Base-by-base conservation (phyloP, 30 jellyfish, hydroid and myxozoan genomes). In the Catostylus mosaicus region DNA sequence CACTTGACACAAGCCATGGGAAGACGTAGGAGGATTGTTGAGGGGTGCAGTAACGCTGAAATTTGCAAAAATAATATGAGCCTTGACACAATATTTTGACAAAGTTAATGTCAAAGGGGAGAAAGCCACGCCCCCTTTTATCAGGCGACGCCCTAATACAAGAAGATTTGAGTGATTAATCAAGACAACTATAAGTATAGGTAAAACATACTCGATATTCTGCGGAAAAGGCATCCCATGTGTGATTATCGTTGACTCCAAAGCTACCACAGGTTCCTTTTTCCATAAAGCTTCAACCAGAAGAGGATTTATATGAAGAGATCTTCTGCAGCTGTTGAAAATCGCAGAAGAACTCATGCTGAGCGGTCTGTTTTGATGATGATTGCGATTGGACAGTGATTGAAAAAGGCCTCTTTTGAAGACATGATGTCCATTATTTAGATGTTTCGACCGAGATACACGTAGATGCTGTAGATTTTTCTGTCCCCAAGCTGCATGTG, bases 211-310 rank as follows among this genome's bases (percentile, higher is more conserved):
- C 99, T 76, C 61, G 30, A 88, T 50, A 60, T 94, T 94, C 7
- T 84, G 78, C 0, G 99, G 99, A 64, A 52, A 88, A 2, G 99
- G 99, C 99, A 94, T 94, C 12, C 99, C 99, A 83, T 94, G 99
- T 0, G 99, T 88, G 31, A 94, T 88, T 2, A 94, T 94, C 0
- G 99, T 94, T 0, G 99, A 88, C 73, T 94, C 99, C 35, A 94
- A 64, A 2, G 99, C 99, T 12, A 94, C 92, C 31, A 94, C 97
- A 32, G 99, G 96, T 22, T 73, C 61, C 43, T 83, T 68, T 45
- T 84, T 82, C 31, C 82, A 22, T 18, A 94, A 34, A n/a, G 96
- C 96, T 30, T 84, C 79, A 31, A 84, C 77, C 4, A 94, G 88
- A 16, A 77, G 87, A 9, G 91, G 80, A 32, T 91, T 77, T 27